These are phyloP conservation scores for Thunnus thynnus DNA, from an alignment of 2,113 vertebrate genomes.

Conservation along the genomic window DNA sequence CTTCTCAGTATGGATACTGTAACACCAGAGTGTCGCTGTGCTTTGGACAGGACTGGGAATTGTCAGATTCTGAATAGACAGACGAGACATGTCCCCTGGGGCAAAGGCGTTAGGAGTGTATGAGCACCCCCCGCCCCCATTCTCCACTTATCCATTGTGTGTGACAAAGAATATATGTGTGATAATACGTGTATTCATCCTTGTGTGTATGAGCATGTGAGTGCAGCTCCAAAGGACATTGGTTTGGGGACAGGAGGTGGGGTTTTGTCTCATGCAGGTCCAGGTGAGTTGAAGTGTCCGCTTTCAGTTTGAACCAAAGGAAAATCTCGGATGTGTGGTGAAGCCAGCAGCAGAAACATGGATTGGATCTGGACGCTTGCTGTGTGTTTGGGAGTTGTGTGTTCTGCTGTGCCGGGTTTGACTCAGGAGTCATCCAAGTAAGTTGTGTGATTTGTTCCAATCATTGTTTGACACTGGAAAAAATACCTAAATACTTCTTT, in stretches of 20 bases:
- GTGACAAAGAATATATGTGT: slow-evolving; percentile 38
- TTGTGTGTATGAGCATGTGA: slow-evolving; percentile 11
- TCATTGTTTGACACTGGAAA: neutral
- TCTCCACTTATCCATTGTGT: slow-evolving; percentile 29
- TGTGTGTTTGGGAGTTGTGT: slow-evolving; percentile 48
- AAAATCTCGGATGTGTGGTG: neutral
- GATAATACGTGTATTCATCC: slow-evolving; percentile 6
- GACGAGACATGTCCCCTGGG: slow-evolving; percentile 43
- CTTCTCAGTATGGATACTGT: neutral
- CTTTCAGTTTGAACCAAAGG: slow-evolving; percentile 15
- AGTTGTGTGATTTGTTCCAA: neutral
- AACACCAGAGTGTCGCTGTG: slow-evolving; percentile 1
- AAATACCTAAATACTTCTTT: neutral
- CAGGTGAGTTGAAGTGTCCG: neutral
- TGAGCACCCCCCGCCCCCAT: neutral
- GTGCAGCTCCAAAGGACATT: neutral
- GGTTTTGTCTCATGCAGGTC: slow-evolving; percentile 17
- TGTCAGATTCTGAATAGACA: slow-evolving; percentile 55
- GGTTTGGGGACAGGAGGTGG: slow-evolving; percentile 40
- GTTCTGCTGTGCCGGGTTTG: slow-evolving; percentile 13
- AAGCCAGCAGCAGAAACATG: slow-evolving; percentile 46
- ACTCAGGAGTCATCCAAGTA: slow-evolving; percentile 52
- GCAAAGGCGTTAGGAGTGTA: slow-evolving; percentile 44
- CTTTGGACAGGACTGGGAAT: slow-evolving; percentile 33
- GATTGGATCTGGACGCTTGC: slow-evolving; percentile 42